Evolutionary conservation across 2,888 invertebrate species (phyloP), one percentile per base, ranked within the genome.

Genomic region (Pseudococcus longispinus): DNA sequence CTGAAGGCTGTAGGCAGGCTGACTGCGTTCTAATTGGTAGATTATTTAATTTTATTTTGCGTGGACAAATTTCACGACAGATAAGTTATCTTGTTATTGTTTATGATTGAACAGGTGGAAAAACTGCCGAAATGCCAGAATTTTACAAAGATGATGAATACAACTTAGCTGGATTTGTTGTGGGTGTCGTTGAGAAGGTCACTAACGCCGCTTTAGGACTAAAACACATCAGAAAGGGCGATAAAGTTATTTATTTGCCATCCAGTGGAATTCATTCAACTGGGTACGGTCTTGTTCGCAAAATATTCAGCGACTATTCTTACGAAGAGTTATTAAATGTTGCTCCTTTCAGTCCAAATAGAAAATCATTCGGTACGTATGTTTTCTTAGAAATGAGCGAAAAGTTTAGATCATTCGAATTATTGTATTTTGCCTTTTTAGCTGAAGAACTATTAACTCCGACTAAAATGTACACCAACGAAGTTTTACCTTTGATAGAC

Each of bases 121-220:
- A 99, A 92, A 98, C 98, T 1, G 98, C 98, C 0, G 98, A 98
- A 92, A 98, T 98, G 98, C 98, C 99, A 0, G 95, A 96, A 1
- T 95, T 99, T 92, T 99, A 99, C 91, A 92, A 93, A 2, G 91
- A 93, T 0, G 96, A 95, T 0, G 96, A 97, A 89, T 99, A 98
- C 91, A 99, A 99, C 91, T 91, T 99, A 84, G 98, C 98, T 18
- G 99, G 99, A 1, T 99, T 99, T 91, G 95, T 97, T 0, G 96
- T 99, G 0, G 99, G 98, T 0, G 96, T 96, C 0, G 96, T 98
- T 0, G 97, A 98, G 91, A 93, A 95, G n/a, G n/a, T n/a, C n/a
- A n/a, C n/a, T n/a, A 88, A 90, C 92, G 0, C 92, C 94, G 85
- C 91, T 97, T 80, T 91, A 97, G 89, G n/a, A n/a, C 98, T 98